Percentiles rank a stretch among this genome's conserved stretches.
These are phyloP conservation scores for Eufriesea mexicana DNA, from an alignment of 1,140 invertebrate species.

Conservation along the genomic window DNA sequence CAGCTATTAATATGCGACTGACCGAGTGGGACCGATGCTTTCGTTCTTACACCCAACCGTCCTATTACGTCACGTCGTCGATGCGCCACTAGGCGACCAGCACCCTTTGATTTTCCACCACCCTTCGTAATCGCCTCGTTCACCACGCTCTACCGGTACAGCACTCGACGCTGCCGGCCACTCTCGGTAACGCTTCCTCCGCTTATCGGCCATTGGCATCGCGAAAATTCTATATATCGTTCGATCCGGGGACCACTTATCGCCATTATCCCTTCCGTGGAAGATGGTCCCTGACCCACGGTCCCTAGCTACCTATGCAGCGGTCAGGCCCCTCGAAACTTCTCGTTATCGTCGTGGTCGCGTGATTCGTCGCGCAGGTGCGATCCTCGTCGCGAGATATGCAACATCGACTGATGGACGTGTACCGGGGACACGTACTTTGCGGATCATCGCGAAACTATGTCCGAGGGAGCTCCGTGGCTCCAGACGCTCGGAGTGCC, in stretches of 20 bases:
- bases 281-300: background rate
- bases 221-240: slow-evolving; percentile 5
- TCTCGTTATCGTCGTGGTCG: slow-evolving; percentile 22
- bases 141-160: background rate
- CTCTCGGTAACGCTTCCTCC: too few relatives aligned
- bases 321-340: background rate
- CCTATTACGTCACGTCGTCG: slow-evolving; percentile 66
- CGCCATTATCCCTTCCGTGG: background rate
- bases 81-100: background rate
- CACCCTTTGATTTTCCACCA: slow-evolving; percentile 40
- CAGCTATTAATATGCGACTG: slow-evolving; percentile 79
- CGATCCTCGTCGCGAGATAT: background rate
- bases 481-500: too few relatives aligned
- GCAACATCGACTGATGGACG: background rate
- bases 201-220: slow-evolving; percentile 6
- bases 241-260: background rate
- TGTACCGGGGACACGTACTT: background rate
- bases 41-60: slow-evolving; percentile 68
- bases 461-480: too few relatives aligned
- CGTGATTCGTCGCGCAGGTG: slow-evolving; percentile 31
- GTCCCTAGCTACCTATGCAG: background rate
- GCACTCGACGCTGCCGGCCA: too few relatives aligned
- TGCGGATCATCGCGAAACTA: background rate
- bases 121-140: background rate
- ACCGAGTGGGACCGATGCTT: slow-evolving; percentile 76